A percentile compares a stretch with the other conserved stretches of the same genome.
Evolutionary conservation across 2,113 vertebrate species (phyloP).

Genomic region (Mandrillus leucophaeus): DNA sequence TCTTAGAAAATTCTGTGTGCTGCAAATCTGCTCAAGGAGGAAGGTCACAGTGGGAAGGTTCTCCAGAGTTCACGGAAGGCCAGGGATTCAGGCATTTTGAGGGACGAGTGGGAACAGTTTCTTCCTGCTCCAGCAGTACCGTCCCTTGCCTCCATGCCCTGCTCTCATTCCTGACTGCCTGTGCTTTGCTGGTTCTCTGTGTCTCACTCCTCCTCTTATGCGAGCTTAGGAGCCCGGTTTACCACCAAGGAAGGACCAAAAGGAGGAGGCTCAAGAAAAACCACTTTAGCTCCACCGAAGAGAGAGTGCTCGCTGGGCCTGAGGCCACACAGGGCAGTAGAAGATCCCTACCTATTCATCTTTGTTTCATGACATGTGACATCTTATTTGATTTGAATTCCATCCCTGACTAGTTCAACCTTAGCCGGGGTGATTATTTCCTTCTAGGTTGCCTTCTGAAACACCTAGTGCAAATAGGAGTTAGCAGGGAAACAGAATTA

Average conservation of each 20-base stretch:
- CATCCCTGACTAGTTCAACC: neutral
- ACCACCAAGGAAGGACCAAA: neutral
- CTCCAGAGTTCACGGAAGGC: no score
- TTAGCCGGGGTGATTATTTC: neutral
- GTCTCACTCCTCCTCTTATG: neutral
- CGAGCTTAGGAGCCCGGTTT: neutral
- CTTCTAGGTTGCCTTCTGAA: neutral
- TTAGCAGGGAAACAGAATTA: neutral
- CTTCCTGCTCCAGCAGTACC: neutral
- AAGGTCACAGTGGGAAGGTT: no score
- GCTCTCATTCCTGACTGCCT: neutral
- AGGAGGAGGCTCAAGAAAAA: neutral
- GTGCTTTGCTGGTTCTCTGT: neutral
- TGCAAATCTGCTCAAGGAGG: neutral
- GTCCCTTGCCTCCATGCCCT: accelerated
- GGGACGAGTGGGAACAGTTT: accelerated
- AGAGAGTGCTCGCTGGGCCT: neutral
- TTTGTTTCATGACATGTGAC: neutral
- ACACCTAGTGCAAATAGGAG: neutral
- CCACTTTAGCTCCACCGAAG: no score
- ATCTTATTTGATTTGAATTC: neutral
- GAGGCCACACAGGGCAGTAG: neutral
- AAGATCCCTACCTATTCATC: neutral
- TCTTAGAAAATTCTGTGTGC: neutral
- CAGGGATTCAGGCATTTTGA: accelerated